Evolutionary conservation across 2,113 vertebrate genomes (phyloP), one percentile per base, ranked within the genome.

Genomic region (Gallinago jamesoni): DNA sequence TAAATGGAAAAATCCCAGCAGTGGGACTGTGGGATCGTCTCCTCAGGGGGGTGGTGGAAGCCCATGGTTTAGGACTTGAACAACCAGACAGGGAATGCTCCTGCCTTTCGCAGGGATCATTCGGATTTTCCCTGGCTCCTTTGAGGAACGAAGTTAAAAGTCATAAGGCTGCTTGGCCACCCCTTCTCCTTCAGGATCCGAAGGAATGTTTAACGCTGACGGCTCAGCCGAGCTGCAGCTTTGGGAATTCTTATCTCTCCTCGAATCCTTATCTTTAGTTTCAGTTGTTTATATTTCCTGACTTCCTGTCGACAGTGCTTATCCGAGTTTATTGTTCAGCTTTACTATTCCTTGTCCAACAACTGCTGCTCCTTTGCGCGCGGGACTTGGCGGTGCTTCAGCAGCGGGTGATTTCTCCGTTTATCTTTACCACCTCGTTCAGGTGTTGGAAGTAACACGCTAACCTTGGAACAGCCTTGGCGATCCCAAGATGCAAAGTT

Each of bases 231-330:
- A 89, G 56, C n/a, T 84, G 33, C 62, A 87, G 70, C 94, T 96
- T 96, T 96, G 96, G 91, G 96, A 96, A 94, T 96, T 95, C 93
- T 96, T 94, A 96, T 97, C 92, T 94, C 43, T 75, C 77, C 69
- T 93, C 85, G 19, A 90, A 94, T 89, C 81, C 92, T 94, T 96
- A 94, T 95, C 95, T 96, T 83, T 76, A 76, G 72, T 87, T 95
- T 96, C 94, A 80, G 91, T 94, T 95, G 93, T 96, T 96, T 94
- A 84, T 90, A 77, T 91, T 89, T 89, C 70, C 93, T 73, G 57
- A 66, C 89, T 96, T 96, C 96, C 95, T 13, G 93, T 92, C 96
- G 95, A 67, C 73, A 43, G 25, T 23, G 70, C 94, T 96, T 96
- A 93, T 96, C 94, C 95, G 84, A 94, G 93, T 93, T 94, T 92